Base-by-base conservation (phyloP, 2,888 invertebrate species). In the Gasteruption jaculator region DNA sequence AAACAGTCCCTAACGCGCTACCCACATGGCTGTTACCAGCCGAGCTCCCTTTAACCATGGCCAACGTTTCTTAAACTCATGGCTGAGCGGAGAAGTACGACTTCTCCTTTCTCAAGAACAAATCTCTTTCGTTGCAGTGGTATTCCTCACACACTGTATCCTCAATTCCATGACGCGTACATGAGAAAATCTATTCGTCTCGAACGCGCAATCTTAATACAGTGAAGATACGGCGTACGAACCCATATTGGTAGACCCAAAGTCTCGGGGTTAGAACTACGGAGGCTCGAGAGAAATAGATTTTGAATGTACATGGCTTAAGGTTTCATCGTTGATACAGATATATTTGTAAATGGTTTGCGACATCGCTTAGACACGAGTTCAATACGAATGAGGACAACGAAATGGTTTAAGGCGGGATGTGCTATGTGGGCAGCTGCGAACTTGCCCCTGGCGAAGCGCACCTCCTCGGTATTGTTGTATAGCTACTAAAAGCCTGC, bases 401-500 rank as follows among this genome's bases (percentile, higher is more conserved):
- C 59, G 60, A 57, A 63, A 58, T 48, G 56, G 55, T 57, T 54
- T 53, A 46, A 52, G 54, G 56, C 56, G 52, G 48, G 51, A 50
- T 61, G 57, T 57, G 65, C 68, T 68, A 69, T 65, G 64, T 63
- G 61, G 68, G 70, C 59, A 67, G 65, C 68, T 56, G 58, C 62
- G 65, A 65, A 60, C 67, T 68, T 65, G 69, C 60, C 71, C 70
- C 68, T 70, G 70, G 68, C 59, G 61, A 66, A 67, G 68, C 56
- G 65, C 65, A 70, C 69, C 60, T 67, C 70, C 70, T 70, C 67
- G 66, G 71, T 69, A 71, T 68, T 63, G 63, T 71, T 71, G 70
- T 65, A 70, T 70, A 71, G 70, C 70, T 71, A 70, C 67, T 70
- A 63, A 57, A 46, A 59, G n/a, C 67, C 71, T 70, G 71, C 69